These are phyloP conservation scores for Suillia variegata DNA, from an alignment of 2,888 invertebrate species.

Conservation along the genomic window DNA sequence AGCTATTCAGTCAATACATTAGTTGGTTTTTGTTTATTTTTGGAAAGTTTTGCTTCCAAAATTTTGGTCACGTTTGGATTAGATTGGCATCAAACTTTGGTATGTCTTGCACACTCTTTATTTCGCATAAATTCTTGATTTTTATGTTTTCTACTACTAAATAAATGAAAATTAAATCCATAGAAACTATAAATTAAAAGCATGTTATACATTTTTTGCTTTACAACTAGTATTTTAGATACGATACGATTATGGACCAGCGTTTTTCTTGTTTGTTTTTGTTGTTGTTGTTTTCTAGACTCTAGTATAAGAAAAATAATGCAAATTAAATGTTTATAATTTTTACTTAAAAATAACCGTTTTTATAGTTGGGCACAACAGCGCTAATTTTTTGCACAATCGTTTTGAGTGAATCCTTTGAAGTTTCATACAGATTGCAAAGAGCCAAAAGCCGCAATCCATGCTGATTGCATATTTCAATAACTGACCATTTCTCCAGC, in stretches of 20 bases:
- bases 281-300: too few species aligned
- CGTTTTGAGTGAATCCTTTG: conserved; percentile 51
- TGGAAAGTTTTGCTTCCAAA: not conserved
- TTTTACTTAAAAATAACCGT: conserved; percentile 32
- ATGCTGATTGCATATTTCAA: conserved; percentile 66
- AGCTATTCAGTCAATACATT: conserved; percentile 1
- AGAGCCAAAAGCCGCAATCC: conserved; percentile 62
- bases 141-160: not conserved
- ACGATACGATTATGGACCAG: not conserved
- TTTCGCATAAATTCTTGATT: not conserved
- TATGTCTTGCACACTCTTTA: not conserved
- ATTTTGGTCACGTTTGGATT: not conserved
- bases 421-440: conserved; percentile 59
- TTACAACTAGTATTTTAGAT: not conserved
- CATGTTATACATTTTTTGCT: too few species aligned
- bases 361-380: conserved; percentile 50
- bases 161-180: not conserved
- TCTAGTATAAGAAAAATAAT: too few species aligned
- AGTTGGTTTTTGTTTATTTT: too few species aligned
- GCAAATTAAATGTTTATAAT: too few species aligned
- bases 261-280: too few species aligned
- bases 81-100: not conserved
- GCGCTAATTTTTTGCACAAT: conserved; percentile 54
- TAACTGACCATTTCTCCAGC: conserved; percentile 79
- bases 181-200: too few species aligned